These are phyloP conservation scores for Pammene fasciana DNA, from an alignment of 2,888 invertebrate species.

Conservation along the genomic window DNA sequence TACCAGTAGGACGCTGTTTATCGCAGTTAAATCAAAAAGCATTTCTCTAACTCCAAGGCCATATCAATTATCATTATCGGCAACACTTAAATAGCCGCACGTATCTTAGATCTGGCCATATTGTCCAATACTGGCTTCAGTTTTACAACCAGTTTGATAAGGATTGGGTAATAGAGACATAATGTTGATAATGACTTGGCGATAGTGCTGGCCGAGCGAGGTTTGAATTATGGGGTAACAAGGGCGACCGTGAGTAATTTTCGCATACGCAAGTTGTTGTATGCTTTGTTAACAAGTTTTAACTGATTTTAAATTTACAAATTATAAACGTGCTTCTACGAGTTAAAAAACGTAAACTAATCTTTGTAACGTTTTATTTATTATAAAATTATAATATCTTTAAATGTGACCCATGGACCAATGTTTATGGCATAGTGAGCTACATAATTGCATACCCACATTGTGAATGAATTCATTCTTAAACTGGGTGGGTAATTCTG, in stretches of 20 bases:
- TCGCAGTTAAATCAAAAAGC: not conserved
- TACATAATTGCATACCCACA: no score
- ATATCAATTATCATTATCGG: constrained; percentile 20
- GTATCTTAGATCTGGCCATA: constrained; percentile 5
- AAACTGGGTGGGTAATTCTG: no score
- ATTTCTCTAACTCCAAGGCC: not conserved
- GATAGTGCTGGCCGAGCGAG: constrained; percentile 18
- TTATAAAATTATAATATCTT: no score
- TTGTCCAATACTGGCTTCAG: constrained; percentile 8
- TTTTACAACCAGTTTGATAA: constrained; percentile 11
- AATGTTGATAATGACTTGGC: constrained; percentile 30
- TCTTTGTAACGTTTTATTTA: no score
- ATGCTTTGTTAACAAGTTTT: not conserved
- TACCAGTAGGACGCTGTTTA: not conserved
- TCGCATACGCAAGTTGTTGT: not conserved
- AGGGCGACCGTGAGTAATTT: constrained; percentile 21
- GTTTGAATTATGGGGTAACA: constrained; percentile 12
- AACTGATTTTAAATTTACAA: no score
- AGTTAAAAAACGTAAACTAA: no score
- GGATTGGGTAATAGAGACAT: constrained; percentile 35
- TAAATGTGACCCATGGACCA: no score
- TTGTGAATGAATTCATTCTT: no score
- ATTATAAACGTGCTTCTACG: no score
- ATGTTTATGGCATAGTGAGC: no score
- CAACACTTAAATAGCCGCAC: constrained; percentile 5